Evolutionary conservation across 2,113 vertebrate genomes (phyloP).

Genomic region (Microcebus tavaratra): DNA sequence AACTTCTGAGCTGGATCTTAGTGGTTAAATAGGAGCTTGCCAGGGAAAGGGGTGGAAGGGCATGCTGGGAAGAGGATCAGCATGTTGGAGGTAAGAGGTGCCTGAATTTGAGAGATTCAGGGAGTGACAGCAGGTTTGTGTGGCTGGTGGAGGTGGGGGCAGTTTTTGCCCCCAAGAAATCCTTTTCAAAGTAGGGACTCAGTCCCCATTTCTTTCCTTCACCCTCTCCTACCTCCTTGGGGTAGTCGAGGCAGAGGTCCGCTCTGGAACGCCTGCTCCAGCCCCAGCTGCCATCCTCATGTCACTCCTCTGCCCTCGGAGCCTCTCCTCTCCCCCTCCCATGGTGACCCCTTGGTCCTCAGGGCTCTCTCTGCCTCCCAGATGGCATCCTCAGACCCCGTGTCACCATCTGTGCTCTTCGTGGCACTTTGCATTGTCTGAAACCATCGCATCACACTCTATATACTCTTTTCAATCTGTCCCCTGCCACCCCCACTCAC

Average conservation of each 20-base stretch:
- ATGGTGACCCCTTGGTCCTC: background rate
- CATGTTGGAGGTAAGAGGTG: background rate
- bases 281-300: background rate
- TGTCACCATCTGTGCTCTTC: background rate
- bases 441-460: background rate
- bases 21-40: background rate
- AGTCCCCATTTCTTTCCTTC: background rate
- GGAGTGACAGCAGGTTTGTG: background rate
- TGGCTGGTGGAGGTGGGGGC: background rate
- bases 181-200: background rate
- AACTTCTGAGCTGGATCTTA: background rate
- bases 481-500: too few relatives aligned
- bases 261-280: rapidly evolving
- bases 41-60: background rate
- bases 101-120: rapidly evolving
- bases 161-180: background rate
- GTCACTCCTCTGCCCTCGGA: background rate
- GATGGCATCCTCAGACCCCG: background rate
- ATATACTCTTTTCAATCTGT: background rate
- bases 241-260: background rate
- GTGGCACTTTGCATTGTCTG: background rate
- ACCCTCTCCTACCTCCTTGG: background rate
- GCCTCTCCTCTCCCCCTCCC: background rate
- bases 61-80: background rate
- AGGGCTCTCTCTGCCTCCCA: background rate